Percentiles rank a stretch among this genome's conserved stretches.
phyloP scores from a whole-genome alignment of 2,888 invertebrate species.

The Tanytarsus gracilentus region DNA sequence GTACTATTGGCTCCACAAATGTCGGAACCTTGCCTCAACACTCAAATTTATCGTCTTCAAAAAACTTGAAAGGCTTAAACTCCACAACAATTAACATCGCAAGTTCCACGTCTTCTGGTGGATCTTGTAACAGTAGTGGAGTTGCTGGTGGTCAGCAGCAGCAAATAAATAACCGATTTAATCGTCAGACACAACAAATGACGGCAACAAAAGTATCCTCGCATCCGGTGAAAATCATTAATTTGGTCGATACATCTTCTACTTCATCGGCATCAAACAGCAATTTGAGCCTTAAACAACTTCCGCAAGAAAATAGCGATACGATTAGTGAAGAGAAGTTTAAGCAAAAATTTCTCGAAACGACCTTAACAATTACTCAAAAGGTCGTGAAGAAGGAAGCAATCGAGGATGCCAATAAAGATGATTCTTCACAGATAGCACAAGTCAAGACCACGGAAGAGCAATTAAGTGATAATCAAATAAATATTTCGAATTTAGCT shows the following conservation, averaged over 20 bases:
- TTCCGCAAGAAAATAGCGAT: constrained; percentile 44
- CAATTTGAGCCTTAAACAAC: constrained; percentile 36
- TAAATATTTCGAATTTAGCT: constrained; percentile 31
- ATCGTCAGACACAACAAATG: constrained; percentile 44
- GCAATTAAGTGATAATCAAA: too few species aligned
- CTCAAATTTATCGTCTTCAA: constrained; percentile 32
- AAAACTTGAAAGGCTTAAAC: constrained; percentile 30
- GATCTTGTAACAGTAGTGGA: constrained; percentile 19
- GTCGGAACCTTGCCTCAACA: constrained; percentile 51
- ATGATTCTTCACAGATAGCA: neutral
- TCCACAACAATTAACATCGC: constrained; percentile 17
- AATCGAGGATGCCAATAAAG: neutral
- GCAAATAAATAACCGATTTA: constrained; percentile 37
- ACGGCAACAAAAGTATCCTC: constrained; percentile 30
- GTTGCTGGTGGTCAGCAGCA: constrained; percentile 29
- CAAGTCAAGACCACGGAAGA: neutral
- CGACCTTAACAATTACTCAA: constrained; percentile 34
- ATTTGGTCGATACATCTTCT: constrained; percentile 22
- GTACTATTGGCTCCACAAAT: constrained; percentile 56
- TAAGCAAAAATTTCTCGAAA: constrained; percentile 50
- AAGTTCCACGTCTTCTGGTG: too few species aligned
- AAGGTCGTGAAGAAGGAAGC: constrained; percentile 29
- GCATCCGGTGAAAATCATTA: constrained; percentile 23
- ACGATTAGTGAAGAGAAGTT: constrained; percentile 48
- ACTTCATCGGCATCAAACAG: constrained; percentile 36